phyloP scores from a whole-genome alignment of 2,797 vertebrate species.

The Delichon dasypus region DNA sequence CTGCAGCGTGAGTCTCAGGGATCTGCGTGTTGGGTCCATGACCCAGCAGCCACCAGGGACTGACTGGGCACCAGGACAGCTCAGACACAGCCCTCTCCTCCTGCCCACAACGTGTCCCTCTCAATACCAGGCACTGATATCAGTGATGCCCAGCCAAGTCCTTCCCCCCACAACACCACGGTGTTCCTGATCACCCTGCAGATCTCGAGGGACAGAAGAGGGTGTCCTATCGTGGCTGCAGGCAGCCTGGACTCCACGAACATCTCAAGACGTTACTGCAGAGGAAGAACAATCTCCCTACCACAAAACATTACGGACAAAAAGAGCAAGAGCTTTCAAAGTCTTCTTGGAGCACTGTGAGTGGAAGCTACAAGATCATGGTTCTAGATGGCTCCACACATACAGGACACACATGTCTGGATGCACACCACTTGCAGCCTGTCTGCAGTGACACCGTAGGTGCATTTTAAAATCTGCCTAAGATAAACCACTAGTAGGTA shows the following conservation, averaged over 20 bases:
- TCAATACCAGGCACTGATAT: background rate
- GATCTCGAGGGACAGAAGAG: background rate
- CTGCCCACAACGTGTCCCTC: rapidly evolving
- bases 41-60: background rate
- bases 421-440: background rate
- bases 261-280: background rate
- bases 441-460: background rate
- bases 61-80: background rate
- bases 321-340: background rate
- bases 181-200: background rate
- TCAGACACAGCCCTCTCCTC: background rate
- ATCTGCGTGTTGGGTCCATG: background rate
- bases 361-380: background rate
- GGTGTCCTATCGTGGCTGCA: background rate
- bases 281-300: background rate
- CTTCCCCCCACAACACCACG: background rate
- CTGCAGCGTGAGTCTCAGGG: background rate
- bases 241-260: background rate
- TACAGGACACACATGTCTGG: rapidly evolving
- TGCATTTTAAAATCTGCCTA: background rate
- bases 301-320: background rate
- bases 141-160: background rate
- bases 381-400: background rate
- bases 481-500: background rate
- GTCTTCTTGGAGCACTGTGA: background rate